A percentile compares a stretch with the other conserved stretches of the same genome.
phyloP scores from a whole-genome alignment of 2,888 invertebrate species.

The Dicranocentrus wangi region DNA sequence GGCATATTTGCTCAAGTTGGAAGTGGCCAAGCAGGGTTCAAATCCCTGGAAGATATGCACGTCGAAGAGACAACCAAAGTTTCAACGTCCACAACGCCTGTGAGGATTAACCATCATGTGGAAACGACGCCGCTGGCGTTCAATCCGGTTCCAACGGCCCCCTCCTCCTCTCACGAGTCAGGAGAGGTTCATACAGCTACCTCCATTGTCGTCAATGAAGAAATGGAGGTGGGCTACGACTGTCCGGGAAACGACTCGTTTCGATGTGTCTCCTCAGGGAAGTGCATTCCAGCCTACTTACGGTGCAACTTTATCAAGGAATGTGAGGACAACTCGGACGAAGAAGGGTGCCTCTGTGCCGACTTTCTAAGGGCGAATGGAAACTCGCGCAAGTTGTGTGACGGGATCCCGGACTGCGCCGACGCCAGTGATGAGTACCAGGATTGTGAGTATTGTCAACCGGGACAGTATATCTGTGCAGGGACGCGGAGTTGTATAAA shows the following conservation, averaged over 20 bases:
- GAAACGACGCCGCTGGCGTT: constrained; percentile 31
- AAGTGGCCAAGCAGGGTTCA: constrained; percentile 23
- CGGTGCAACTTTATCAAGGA: constrained; percentile 74
- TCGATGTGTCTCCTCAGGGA: constrained; percentile 72
- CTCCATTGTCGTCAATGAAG: constrained; percentile 64
- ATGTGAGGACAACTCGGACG: constrained; percentile 80
- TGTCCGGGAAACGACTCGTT: constrained; percentile 70
- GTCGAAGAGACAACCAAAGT: constrained; percentile 25
- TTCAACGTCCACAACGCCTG: constrained; percentile 26
- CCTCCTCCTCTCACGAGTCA: constrained; percentile 34
- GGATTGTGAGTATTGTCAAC: constrained; percentile 79
- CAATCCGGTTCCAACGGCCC: constrained; percentile 15
- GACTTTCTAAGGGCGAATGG: constrained; percentile 83
- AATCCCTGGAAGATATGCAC: constrained; percentile 36
- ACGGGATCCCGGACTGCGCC: constrained; percentile 86
- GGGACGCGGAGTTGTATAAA: constrained; percentile 82
- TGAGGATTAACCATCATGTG: constrained; percentile 45
- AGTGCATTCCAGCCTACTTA: constrained; percentile 72
- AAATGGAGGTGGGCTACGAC: constrained; percentile 18
- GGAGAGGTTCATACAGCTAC: constrained; percentile 65
- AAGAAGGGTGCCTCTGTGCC: constrained; percentile 82
- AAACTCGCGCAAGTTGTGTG: constrained; percentile 84
- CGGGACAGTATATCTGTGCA: constrained; percentile 84
- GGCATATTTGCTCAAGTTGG: constrained; percentile 21
- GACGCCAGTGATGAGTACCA: constrained; percentile 86